Evolutionary conservation across 2,797 vertebrate genomes (phyloP), one percentile per base, ranked within the genome.

Genomic region (Lates japonicus): DNA sequence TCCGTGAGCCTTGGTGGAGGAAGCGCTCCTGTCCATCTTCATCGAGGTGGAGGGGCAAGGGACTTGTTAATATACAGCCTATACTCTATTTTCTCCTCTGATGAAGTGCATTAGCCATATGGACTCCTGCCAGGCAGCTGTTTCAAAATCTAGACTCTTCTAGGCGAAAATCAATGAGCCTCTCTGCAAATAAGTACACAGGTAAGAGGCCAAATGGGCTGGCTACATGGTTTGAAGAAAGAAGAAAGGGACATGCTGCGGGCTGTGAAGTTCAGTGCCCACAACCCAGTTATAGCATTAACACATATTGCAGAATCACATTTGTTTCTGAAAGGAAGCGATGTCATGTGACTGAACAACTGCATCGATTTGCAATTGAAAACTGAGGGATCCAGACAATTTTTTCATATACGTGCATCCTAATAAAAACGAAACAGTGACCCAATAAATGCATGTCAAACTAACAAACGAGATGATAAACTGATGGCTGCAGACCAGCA

Each of bases 1-100:
- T 86, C 88, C 95, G 92, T 85, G 96, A 96, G 85, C 94, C 94
- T 89, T 95, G 95, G 86, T 95, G 85, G 46, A 96, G 93, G 88
- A 96, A 97, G 63, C 93, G 94, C 66, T 96, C 96, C 76, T 88
- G 90, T 78, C 95, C 96, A 61, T 96, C 94, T 91, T 96, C 92
- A 92, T 96, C 96, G 85, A 63, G 84, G 82, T 81, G 39, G 63
- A 74, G 33, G 64, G 52, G 88, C 61, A 66, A 49, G 76, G 55
- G 67, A 84, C 49, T 55, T 73, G 77, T 87, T 83, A 88, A 70
- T 9, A 77, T 59, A 69, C 68, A 76, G 2, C 17, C 19, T 44
- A 29, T 29, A 31, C 58, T 33, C 39, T 65, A 39, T 71, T 88
- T 82, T 77, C 33, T 55, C 35, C 55, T 54, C 49, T 65, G 29